A percentile compares a stretch with the other conserved stretches of the same genome.
phyloP scores from a whole-genome alignment of 2,113 vertebrate genomes.

The Nothoprocta perdicaria region DNA sequence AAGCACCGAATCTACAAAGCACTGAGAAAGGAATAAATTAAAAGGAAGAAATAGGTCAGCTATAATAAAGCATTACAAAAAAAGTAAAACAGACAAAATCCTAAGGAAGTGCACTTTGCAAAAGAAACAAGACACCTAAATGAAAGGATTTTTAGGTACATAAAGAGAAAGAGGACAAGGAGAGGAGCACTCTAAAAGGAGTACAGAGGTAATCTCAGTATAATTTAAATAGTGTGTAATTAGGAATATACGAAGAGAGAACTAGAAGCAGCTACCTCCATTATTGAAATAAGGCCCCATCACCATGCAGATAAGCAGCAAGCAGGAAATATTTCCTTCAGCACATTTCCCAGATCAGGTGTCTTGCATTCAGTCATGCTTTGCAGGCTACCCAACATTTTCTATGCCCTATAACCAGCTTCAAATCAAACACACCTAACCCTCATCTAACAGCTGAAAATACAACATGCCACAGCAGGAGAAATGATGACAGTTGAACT shows the following conservation, averaged over 20 bases:
- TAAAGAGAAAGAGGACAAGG: background rate
- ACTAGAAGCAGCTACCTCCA: background rate
- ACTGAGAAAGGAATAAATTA: background rate
- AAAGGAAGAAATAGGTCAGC: background rate
- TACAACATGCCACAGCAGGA: background rate
- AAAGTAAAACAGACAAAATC: background rate
- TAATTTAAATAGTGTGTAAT: background rate
- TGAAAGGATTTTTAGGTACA: background rate
- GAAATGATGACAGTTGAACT: background rate
- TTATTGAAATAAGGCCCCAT: background rate
- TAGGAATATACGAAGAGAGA: background rate
- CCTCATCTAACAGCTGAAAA: background rate
- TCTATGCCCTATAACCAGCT: background rate
- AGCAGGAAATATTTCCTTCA: background rate
- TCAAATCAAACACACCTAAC: background rate
- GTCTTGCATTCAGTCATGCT: background rate
- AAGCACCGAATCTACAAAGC: background rate
- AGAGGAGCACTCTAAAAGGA: background rate
- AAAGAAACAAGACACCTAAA: background rate
- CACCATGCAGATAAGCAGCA: background rate
- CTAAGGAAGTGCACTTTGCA: background rate
- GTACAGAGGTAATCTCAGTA: background rate
- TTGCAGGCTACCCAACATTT: background rate
- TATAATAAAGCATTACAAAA: background rate
- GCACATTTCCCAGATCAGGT: background rate